Evolutionary conservation across 2,113 vertebrate genomes (phyloP), one percentile per base, ranked within the genome.

Genomic region (Atractosteus spatula): DNA sequence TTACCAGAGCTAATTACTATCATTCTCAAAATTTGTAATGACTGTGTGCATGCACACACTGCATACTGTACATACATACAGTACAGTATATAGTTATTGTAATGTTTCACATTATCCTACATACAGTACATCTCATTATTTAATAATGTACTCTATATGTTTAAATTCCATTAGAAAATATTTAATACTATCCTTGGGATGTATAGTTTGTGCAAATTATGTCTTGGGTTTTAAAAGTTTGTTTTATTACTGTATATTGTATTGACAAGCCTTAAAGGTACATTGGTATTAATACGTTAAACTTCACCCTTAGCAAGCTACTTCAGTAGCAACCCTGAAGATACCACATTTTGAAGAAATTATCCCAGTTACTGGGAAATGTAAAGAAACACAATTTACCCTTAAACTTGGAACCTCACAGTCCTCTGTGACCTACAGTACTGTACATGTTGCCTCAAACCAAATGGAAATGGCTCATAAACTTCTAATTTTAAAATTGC

Each of bases 401-500:
- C 64, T 66, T 44, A 66, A 66, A 66, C 43, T 3, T 7, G 45
- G 41, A 47, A 16, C 64, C 43, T 66, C 0, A 11, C 8, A 45
- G 47, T 47, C 45, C 43, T 66, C 43, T 66, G 13, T 41, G 13
- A 66, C 0, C 29, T 29, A 29, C 29, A 2, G 17, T 29, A 29
- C 17, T 29, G 14, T 42, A 45, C 8, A 45, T 16, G 44, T 47
- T 14, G 43, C 42, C 64, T 66, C 41, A 45, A 47, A 66, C 64
- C 45, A 14, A 66, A 47, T 14, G 41, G 64, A 66, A 45, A 45
- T 44, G 62, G 41, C 62, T 43, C 62, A 42, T 65, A 65, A 62
- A 62, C 3, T 29, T 41, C 16, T 62, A 10, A 65, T 65, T 65
- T 65, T 14, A 3, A 65, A 65, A 65, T 42, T 29, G 44, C 41